Conservation (phyloP, 2,888 invertebrate species). For the Physocephala rufipes region DNA sequence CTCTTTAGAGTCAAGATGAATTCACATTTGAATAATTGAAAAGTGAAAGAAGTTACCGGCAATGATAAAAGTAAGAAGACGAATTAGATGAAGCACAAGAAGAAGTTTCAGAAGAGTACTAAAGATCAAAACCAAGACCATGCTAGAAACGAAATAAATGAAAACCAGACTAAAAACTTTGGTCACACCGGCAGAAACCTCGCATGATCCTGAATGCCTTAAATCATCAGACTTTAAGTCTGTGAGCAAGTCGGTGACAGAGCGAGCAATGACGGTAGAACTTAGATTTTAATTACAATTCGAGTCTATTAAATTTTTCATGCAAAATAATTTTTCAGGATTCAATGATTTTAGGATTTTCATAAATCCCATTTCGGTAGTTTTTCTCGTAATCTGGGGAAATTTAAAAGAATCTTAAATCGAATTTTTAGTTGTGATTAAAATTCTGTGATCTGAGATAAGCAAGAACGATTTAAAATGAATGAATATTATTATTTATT, state of each 20-base stretch:
- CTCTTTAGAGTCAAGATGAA: background rate
- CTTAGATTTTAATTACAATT: constrained; percentile 29
- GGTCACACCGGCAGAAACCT: background rate
- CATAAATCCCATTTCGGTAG: constrained; percentile 20
- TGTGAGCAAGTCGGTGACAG: no score
- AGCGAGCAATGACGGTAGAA: no score
- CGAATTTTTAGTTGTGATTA: no score
- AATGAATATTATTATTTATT: no score
- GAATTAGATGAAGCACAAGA: background rate
- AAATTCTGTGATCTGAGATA: no score
- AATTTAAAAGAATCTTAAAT: background rate
- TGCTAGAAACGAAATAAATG: no score
- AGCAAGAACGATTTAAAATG: no score
- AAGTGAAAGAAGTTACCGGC: background rate
- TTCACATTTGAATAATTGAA: constrained; percentile 17
- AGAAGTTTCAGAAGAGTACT: background rate
- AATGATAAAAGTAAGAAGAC: background rate
- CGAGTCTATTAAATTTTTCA: constrained; percentile 31
- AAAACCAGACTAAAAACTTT: background rate
- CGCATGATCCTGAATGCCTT: background rate
- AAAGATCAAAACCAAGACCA: background rate
- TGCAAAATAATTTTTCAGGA: background rate
- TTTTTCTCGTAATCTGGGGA: background rate
- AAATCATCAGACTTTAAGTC: no score
- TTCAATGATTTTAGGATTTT: background rate